phyloP scores from a whole-genome alignment of 2,797 vertebrate genomes.

The Gallinago stenura region DNA sequence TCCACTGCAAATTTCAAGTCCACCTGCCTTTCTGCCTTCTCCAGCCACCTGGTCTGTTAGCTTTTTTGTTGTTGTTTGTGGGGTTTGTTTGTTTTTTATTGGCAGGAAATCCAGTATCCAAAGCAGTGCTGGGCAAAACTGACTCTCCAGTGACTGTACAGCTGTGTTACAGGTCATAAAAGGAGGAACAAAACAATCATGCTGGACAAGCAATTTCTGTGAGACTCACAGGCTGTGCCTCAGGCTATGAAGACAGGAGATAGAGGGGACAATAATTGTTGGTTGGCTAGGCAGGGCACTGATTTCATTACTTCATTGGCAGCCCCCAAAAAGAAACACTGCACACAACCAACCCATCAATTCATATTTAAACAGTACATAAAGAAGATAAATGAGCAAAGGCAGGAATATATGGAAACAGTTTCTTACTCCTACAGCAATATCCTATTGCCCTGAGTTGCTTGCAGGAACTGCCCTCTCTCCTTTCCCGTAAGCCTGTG shows the following conservation, averaged over 20 bases:
- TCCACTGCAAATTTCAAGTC: background rate
- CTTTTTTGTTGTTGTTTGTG: background rate
- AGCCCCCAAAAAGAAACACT: background rate
- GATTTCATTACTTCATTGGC: background rate
- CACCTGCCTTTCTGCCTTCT: background rate
- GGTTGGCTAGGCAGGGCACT: background rate
- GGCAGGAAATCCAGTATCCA: background rate
- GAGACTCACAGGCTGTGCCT: background rate
- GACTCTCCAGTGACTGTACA: background rate
- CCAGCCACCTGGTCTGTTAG: background rate
- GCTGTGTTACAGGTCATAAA: background rate
- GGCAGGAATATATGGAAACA: background rate
- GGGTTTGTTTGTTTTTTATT: too few species aligned
- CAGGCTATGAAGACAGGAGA: background rate
- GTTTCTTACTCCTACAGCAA: background rate
- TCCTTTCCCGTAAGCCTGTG: background rate
- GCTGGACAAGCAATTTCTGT: background rate
- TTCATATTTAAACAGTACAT: background rate
- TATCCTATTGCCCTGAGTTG: background rate
- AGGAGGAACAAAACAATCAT: background rate
- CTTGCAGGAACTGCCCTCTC: background rate
- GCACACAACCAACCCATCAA: background rate
- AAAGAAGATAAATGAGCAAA: background rate
- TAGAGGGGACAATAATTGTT: background rate
- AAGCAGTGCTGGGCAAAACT: background rate